Evolutionary conservation across 2,888 invertebrate species (phyloP).

Genomic region (Metellina segmentata): DNA sequence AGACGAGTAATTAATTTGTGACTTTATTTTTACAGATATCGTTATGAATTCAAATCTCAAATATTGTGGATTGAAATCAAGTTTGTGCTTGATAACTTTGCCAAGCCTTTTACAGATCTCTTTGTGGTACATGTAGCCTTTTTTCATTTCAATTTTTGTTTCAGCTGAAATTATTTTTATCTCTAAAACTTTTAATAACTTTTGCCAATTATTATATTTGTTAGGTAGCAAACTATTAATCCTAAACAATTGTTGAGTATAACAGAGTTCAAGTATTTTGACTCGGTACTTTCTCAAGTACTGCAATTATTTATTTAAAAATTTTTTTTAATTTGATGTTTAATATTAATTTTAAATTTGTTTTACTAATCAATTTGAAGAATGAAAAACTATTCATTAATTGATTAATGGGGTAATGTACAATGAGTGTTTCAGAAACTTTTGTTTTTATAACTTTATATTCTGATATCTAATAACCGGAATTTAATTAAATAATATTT

Average conservation of each 20-base stretch:
- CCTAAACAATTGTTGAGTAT: neutral
- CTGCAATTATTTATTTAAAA: neutral
- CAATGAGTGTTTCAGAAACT: neutral
- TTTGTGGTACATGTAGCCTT: slow-evolving; percentile 86
- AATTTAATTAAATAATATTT: neutral
- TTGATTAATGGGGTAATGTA: no score
- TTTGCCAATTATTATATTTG: neutral
- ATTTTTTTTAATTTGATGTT: no score
- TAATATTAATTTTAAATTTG: no score
- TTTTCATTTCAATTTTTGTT: neutral
- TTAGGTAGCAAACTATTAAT: neutral
- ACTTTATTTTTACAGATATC: slow-evolving; percentile 84
- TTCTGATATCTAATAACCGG: neutral
- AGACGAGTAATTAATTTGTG: neutral
- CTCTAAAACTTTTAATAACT: neutral
- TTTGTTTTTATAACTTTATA: neutral
- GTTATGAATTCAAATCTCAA: slow-evolving; percentile 97
- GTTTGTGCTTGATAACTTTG: slow-evolving; percentile 95
- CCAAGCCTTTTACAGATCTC: slow-evolving; percentile 95
- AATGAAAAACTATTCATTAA: no score
- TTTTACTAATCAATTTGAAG: no score
- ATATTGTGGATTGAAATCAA: slow-evolving; percentile 98
- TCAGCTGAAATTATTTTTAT: neutral
- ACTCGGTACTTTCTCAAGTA: neutral
- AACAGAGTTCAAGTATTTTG: neutral